Percentiles rank a stretch among this genome's conserved stretches.
These are phyloP conservation scores for Epistrophe grossulariae DNA, from an alignment of 2,888 invertebrate species.

Conservation along the genomic window DNA sequence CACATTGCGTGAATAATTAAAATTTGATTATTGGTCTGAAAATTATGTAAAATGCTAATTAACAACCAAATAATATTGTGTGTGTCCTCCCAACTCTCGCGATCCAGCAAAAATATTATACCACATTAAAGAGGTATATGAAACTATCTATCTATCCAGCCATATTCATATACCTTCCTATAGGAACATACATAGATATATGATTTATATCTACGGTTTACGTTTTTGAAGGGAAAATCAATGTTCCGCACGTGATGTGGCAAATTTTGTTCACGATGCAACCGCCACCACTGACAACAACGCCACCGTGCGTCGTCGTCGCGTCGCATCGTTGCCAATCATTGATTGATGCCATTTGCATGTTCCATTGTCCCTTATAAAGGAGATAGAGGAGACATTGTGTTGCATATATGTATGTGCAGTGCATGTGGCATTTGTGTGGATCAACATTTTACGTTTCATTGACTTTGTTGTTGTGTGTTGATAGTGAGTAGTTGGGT, in stretches of 20 bases:
- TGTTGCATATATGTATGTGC: not conserved
- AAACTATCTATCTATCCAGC: conserved; percentile 21
- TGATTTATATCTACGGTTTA: not conserved
- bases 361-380: conserved; percentile 25
- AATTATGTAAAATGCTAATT: conserved; percentile 82
- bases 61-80: conserved; percentile 71
- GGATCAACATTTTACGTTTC: conserved; percentile 55
- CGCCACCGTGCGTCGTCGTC: not conserved
- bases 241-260: conserved; percentile 39
- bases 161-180: not conserved
- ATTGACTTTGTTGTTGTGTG: conserved; percentile 45
- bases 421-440: conserved; percentile 26
- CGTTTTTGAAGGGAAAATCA: conserved; percentile 40
- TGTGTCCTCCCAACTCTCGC: conserved; percentile 36
- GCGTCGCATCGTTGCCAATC: not conserved
- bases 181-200: no score
- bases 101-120: conserved; percentile 43
- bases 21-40: conserved; percentile 73
- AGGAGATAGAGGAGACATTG: conserved; percentile 5
- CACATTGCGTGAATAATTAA: conserved; percentile 72
- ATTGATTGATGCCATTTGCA: conserved; percentile 63
- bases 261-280: conserved; percentile 2
- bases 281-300: not conserved
- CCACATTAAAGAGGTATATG: conserved; percentile 48
- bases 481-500: not conserved